phyloP scores from a whole-genome alignment of 2,888 invertebrate species.

The Microctonus hyperodae region DNA sequence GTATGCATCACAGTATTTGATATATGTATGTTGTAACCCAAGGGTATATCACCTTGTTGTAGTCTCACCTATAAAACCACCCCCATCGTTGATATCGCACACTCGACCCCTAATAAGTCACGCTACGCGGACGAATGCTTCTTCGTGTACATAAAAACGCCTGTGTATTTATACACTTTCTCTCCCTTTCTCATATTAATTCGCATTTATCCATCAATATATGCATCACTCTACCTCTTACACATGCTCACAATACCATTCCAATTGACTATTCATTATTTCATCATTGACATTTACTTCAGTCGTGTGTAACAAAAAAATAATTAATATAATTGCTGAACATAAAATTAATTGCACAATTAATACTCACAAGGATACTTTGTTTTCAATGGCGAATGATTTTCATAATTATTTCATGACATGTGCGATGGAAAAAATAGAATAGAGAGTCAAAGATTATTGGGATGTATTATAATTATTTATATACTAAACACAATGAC shows the following conservation, averaged over 20 bases:
- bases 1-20: conserved; percentile 21
- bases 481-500: too few species aligned
- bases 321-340: not conserved
- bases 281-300: too few species aligned
- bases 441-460: not conserved
- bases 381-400: not conserved
- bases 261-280: too few species aligned
- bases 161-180: too few species aligned
- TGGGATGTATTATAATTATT: too few species aligned
- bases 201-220: too few species aligned
- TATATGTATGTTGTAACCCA: conserved; percentile 37
- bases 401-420: not conserved
- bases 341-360: not conserved
- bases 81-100: conserved; percentile 35
- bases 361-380: not conserved
- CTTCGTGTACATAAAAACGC: not conserved
- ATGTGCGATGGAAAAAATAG: not conserved
- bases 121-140: conserved; percentile 33
- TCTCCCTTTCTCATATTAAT: conserved; percentile 6
- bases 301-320: not conserved
- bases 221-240: too few species aligned
- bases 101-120: conserved; percentile 29
- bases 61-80: conserved; percentile 42
- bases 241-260: too few species aligned
- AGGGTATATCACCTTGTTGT: conserved; percentile 51